Evolutionary conservation across 2,113 vertebrate genomes (phyloP).

Genomic region (Oreotrochilus melanogaster): DNA sequence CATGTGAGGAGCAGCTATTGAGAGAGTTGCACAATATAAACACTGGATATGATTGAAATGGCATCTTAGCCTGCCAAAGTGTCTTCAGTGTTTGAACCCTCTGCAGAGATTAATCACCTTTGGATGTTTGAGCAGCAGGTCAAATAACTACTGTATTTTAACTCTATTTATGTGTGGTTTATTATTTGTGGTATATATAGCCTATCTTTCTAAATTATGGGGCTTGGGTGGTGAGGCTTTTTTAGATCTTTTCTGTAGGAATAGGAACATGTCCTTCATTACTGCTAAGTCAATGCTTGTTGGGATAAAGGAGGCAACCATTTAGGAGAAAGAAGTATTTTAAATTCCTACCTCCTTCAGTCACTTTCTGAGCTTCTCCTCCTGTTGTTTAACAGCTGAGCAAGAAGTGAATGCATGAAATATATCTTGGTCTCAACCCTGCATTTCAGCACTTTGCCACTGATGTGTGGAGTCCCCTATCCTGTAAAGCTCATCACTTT

Average conservation of each 20-base stretch:
- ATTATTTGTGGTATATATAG: neutral
- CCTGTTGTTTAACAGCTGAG: neutral
- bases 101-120: neutral
- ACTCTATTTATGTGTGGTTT: neutral
- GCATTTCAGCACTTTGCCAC: neutral
- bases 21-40: neutral
- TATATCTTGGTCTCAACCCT: neutral
- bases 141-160: neutral
- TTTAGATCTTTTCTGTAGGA: neutral
- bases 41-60: neutral
- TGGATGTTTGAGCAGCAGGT: neutral
- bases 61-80: neutral
- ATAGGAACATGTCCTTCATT: neutral
- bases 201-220: neutral
- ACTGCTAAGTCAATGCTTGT: neutral
- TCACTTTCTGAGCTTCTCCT: neutral
- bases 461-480: neutral
- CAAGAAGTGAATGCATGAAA: neutral
- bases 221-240: neutral
- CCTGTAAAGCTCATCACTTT: neutral
- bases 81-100: neutral
- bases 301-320: neutral
- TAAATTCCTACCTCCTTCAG: constrained; percentile 5
- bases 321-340: neutral
- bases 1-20: neutral